These are phyloP conservation scores for Saguinus imperator DNA, from an alignment of 2,113 vertebrate species.

Conservation along the genomic window DNA sequence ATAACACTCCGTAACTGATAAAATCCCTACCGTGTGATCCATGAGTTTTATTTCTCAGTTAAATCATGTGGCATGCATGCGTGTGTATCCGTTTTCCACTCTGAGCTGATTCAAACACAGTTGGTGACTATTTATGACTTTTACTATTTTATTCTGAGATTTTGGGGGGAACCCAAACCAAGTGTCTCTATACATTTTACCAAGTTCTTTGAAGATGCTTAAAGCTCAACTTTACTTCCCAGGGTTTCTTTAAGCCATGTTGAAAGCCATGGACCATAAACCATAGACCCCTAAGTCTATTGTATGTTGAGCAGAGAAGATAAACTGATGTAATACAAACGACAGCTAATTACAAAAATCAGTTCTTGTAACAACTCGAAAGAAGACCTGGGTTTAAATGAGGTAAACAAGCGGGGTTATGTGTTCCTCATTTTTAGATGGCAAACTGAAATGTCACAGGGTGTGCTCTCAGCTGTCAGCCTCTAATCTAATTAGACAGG, in stretches of 20 bases:
- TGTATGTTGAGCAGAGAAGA: background rate
- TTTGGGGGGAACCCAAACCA: background rate
- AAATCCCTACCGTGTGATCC: background rate
- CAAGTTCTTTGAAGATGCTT: background rate
- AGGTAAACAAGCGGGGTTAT: slow-evolving; percentile 63
- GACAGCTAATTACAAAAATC: slow-evolving; percentile 72
- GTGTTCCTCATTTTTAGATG: slow-evolving; percentile 63
- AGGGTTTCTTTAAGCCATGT: background rate
- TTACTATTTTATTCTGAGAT: background rate
- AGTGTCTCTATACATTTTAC: background rate
- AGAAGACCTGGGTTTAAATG: slow-evolving; percentile 58
- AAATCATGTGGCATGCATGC: rapidly evolving
- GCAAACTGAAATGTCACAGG: slow-evolving; percentile 78
- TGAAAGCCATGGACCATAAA: background rate
- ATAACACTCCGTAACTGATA: background rate
- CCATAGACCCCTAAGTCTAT: background rate
- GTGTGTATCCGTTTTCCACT: background rate
- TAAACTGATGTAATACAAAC: background rate
- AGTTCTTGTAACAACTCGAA: slow-evolving; percentile 41
- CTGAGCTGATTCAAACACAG: background rate
- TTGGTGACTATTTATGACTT: background rate
- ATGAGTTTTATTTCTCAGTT: background rate
- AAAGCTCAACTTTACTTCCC: background rate
- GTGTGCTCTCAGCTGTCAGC: slow-evolving; percentile 80
- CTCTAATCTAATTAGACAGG: slow-evolving; percentile 83